Percentiles rank a stretch among this genome's conserved stretches.
These are phyloP conservation scores for Pholis gunnellus DNA, from an alignment of 2,113 vertebrate genomes.

Conservation along the genomic window DNA sequence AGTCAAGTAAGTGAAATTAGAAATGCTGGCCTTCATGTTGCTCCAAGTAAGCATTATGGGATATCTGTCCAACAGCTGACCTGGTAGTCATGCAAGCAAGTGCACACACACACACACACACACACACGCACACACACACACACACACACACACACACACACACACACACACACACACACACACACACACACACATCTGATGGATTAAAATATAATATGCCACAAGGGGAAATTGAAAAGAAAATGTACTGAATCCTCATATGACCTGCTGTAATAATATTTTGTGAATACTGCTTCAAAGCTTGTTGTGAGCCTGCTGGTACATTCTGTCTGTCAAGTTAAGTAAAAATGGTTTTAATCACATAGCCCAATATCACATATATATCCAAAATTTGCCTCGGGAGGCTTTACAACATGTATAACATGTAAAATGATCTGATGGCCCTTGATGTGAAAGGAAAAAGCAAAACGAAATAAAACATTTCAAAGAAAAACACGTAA, in stretches of 20 bases:
- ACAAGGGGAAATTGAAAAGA: not conserved
- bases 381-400: not conserved
- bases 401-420: not conserved
- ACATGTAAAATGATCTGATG: no score
- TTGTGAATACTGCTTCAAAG: not conserved
- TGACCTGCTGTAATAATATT: not conserved
- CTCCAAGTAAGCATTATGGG: slow-evolving; percentile 28
- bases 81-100: not conserved
- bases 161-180: not conserved
- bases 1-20: slow-evolving; percentile 12
- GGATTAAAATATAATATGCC: slow-evolving; percentile 21
- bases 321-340: not conserved
- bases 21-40: slow-evolving; percentile 3
- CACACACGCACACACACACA: not conserved
- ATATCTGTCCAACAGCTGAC: slow-evolving; percentile 9
- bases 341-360: not conserved
- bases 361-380: not conserved
- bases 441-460: not conserved
- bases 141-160: slow-evolving; percentile 1
- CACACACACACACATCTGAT: not conserved
- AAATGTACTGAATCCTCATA: not conserved
- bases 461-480: no score
- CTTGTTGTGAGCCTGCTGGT: not conserved
- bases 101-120: not conserved
- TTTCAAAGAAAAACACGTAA: not conserved